Evolutionary conservation across 2,113 vertebrate species (phyloP).

Genomic region (Clarias gariepinus): DNA sequence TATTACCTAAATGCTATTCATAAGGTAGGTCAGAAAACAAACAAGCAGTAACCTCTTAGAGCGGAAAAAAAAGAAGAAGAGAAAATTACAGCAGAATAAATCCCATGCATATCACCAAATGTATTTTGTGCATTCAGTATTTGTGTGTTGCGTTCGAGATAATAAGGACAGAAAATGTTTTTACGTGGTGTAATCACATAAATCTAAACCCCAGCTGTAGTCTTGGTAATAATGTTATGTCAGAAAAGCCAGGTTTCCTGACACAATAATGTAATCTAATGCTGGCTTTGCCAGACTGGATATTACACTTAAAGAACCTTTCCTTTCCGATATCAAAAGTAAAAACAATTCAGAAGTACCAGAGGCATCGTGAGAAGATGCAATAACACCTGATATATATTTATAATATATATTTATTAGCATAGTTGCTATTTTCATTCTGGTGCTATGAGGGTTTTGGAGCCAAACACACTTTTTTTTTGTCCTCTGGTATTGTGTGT

Average conservation of each 20-base stretch:
- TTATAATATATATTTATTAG: conserved; percentile 11
- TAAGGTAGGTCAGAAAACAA: background rate
- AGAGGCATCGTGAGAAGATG: conserved; percentile 2
- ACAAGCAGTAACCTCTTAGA: background rate
- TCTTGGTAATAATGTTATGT: conserved; percentile 15
- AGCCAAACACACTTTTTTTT: background rate
- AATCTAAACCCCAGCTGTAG: background rate
- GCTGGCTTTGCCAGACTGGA: background rate
- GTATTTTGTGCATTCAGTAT: background rate
- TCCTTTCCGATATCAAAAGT: conserved; percentile 19
- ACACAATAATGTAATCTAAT: conserved; percentile 12
- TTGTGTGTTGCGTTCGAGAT: background rate
- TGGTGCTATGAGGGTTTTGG: background rate
- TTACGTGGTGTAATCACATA: background rate
- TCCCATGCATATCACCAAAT: background rate
- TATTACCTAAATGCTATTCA: background rate
- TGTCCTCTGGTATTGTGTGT: background rate
- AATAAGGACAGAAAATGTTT: conserved; percentile 3
- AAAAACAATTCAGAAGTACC: conserved; percentile 14
- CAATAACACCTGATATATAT: conserved; percentile 21
- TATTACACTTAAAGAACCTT: conserved; percentile 14
- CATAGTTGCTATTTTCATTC: conserved; percentile 3
- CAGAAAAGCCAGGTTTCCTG: conserved; percentile 15
- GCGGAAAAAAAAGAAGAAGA: background rate
- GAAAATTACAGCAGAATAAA: background rate